Base-by-base conservation (phyloP, 1,140 invertebrate genomes). In the Luehdorfia chinensis region DNA sequence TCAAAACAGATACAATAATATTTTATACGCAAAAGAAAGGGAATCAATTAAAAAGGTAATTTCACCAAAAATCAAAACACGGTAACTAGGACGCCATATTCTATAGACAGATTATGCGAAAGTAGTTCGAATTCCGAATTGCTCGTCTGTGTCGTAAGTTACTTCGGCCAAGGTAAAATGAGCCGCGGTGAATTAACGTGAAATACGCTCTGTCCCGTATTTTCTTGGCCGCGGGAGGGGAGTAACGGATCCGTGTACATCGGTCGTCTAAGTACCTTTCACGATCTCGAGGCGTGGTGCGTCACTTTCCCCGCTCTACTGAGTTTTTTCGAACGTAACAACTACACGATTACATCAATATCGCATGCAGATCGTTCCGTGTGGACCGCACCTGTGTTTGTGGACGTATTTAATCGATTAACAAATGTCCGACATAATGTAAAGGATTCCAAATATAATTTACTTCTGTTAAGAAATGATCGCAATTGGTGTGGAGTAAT, bases 321-420 rank as follows among this genome's bases (percentile, higher is more conserved):
- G 72, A 69, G 75, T 78, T 80, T 80, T 80, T 77, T 75, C 66
- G 66, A 80, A 77, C 74, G 73, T 77, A 77, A 77, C 70, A 63
- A 47, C 57, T 52, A 61, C 36, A 60, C 59, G 67, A 71, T 80
- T 80, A 80, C 76, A 78, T 80, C 74, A 78, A 80, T 71, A 70
- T 72, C 60, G 70, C 70, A 75, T 75, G 75, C 61, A 58, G 56
- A 67, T 64, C 60, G 64, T 75, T 75, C 72, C 72, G 72, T 60
- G 57, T 69, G 58, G 59, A 61, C 50, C 50, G 55, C 70, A 68
- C 61, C 65, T 74, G 66, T n/a, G n/a, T n/a, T n/a, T n/a, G n/a
- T n/a, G n/a, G n/a, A n/a, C n/a, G n/a, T n/a, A n/a, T n/a, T n/a
- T n/a, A n/a, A n/a, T n/a, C n/a, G n/a, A n/a, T n/a, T n/a, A n/a